Evolutionary conservation across 2,888 invertebrate species (phyloP).

Genomic region (Trissonchulus latispiculum): DNA sequence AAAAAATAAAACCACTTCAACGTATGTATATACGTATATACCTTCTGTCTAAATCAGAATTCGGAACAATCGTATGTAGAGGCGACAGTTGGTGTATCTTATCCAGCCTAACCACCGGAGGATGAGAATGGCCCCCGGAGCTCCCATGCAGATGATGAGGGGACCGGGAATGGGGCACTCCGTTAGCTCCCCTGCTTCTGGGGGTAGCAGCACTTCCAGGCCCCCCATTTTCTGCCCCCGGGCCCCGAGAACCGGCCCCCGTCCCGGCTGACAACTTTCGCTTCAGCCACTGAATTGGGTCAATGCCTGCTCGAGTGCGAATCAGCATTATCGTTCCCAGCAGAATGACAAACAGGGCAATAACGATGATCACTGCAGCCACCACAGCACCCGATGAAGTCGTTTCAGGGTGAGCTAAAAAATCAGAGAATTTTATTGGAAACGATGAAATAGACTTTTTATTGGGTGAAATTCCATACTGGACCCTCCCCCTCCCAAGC

Average conservation of each 20-base stretch:
- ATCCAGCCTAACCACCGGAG: not conserved
- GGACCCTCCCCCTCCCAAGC: too few relatives aligned
- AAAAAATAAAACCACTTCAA: too few relatives aligned
- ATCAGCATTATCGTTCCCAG: slow-evolving; percentile 44
- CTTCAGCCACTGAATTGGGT: slow-evolving; percentile 12
- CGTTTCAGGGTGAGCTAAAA: too few relatives aligned
- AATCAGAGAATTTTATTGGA: too few relatives aligned
- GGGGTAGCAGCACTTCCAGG: not conserved
- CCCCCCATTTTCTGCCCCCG: not conserved
- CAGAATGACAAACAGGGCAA: slow-evolving; percentile 46
- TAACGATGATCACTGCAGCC: slow-evolving; percentile 53
- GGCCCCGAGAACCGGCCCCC: too few relatives aligned
- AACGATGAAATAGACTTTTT: too few relatives aligned
- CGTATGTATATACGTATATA: too few relatives aligned
- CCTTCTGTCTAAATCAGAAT: slow-evolving; percentile 14
- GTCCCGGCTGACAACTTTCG: not conserved
- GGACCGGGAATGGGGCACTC: not conserved
- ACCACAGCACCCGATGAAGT: slow-evolving; percentile 58
- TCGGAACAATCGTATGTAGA: slow-evolving; percentile 15
- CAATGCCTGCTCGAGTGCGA: slow-evolving; percentile 15
- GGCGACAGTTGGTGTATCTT: slow-evolving; percentile 15
- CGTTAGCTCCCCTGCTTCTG: not conserved
- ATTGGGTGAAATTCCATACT: too few relatives aligned
- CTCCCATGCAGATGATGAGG: not conserved
- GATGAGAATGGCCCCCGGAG: too few relatives aligned